Conservation (phyloP, 2,113 vertebrate species). For the Oreochromis spilurus region DNA sequence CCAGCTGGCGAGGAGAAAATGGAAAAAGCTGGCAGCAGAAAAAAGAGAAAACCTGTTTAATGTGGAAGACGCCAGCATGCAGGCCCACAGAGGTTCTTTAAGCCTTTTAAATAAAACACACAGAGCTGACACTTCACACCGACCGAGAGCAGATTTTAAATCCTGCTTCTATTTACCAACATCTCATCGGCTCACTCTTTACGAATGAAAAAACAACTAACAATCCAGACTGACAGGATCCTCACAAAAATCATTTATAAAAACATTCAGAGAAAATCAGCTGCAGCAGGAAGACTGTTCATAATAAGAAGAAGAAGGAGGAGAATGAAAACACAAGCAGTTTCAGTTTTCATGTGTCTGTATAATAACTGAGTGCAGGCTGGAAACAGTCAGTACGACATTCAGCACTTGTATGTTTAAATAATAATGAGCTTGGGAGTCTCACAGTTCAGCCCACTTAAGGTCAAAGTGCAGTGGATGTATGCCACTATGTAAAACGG, state of each 20-base stretch:
- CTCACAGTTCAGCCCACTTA: neutral
- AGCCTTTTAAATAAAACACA: neutral
- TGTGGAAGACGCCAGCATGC: neutral
- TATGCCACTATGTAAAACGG: neutral
- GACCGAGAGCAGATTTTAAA: neutral
- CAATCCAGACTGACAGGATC: neutral
- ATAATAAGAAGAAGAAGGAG: neutral
- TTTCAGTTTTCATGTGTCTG: neutral
- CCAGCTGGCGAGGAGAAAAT: slow-evolving; percentile 66
- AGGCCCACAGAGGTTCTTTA: neutral
- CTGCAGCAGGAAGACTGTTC: neutral
- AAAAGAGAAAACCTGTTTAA: slow-evolving; percentile 30
- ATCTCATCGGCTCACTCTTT: neutral
- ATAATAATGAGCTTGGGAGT: neutral
- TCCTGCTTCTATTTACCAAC: neutral
- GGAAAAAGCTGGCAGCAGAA: slow-evolving; percentile 41
- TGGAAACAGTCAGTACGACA: neutral
- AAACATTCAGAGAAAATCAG: neutral
- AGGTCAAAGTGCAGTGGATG: neutral
- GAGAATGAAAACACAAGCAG: neutral
- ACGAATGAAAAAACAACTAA: neutral
- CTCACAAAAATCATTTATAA: neutral
- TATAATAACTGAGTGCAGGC: neutral
- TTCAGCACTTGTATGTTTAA: neutral
- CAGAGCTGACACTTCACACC: neutral